Evolutionary conservation across 2,113 vertebrate genomes (phyloP).

Genomic region (Cyprinodon variegatus): DNA sequence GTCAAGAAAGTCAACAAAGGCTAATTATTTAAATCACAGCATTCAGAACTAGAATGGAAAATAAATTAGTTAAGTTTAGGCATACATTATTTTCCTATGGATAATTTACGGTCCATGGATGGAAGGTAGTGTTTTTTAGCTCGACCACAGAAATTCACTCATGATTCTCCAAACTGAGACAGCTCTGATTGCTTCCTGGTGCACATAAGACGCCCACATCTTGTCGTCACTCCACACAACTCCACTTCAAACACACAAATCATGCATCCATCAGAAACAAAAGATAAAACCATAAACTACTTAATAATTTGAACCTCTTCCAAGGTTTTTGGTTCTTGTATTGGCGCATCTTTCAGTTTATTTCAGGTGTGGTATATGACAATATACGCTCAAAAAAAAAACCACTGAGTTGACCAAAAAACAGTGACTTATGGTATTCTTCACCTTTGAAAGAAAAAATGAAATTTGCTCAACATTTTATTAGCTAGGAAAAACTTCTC

Average conservation of each 20-base stretch:
- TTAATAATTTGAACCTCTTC: not conserved
- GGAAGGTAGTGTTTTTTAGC: not conserved
- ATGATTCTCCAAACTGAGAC: not conserved
- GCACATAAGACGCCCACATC: not conserved
- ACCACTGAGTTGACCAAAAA: not conserved
- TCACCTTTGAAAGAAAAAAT: conserved; percentile 25
- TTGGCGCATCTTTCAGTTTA: not conserved
- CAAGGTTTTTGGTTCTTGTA: not conserved
- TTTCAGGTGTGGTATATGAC: not conserved
- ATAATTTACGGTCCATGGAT: not conserved
- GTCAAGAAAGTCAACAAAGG: not conserved
- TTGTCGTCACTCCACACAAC: not conserved
- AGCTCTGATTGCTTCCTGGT: not conserved
- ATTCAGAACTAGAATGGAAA: not conserved
- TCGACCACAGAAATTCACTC: not conserved
- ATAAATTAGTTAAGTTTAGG: not conserved
- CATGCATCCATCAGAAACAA: not conserved
- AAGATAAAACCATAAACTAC: not conserved
- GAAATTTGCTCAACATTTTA: not conserved
- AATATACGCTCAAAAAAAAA: not conserved
- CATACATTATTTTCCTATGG: not conserved
- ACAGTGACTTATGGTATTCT: not conserved
- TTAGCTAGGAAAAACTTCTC: not conserved
- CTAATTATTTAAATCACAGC: not conserved
- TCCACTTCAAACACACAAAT: not conserved